Evolutionary conservation across 2,797 vertebrate species (phyloP).

Genomic region (Epinephelus malabaricus): DNA sequence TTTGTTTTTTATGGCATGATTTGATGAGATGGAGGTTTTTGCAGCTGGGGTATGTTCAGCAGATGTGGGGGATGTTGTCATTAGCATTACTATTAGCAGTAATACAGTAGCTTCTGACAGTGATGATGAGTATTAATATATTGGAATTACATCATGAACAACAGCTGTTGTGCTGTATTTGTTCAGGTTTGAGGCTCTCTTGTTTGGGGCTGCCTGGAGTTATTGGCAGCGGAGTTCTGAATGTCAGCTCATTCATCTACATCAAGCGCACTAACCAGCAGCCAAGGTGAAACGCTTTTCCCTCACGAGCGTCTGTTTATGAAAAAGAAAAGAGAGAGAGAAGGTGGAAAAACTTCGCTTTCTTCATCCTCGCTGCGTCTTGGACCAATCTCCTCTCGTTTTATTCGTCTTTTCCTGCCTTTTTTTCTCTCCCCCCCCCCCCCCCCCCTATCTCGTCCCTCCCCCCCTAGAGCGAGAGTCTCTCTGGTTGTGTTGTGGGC

Average conservation of each 20-base stretch:
- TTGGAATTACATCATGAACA: conserved; percentile 2
- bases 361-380: conserved; percentile 48
- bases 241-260: conserved; percentile 67
- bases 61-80: neutral
- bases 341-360: conserved; percentile 20
- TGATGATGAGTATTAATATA: neutral
- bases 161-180: conserved; percentile 16
- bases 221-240: conserved; percentile 52
- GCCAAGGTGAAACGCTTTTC: conserved; percentile 57
- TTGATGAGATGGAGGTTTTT: neutral
- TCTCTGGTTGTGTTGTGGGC: conserved; percentile 59
- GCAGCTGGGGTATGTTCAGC: neutral
- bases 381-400: conserved; percentile 62
- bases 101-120: neutral
- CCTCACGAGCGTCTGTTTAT: conserved; percentile 17
- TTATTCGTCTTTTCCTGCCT: conserved; percentile 41
- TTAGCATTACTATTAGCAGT: neutral
- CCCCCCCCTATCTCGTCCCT: conserved; percentile 17
- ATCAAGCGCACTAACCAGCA: conserved; percentile 51
- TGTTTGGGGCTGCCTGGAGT: conserved; percentile 38
- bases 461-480: conserved; percentile 36
- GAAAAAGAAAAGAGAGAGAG: neutral
- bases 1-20: neutral
- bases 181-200: conserved; percentile 16
- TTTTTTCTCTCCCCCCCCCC: neutral